A percentile compares a stretch with the other conserved stretches of the same genome.
Evolutionary conservation across 1,140 invertebrate genomes (phyloP).

Genomic region (Vanessa atalanta): DNA sequence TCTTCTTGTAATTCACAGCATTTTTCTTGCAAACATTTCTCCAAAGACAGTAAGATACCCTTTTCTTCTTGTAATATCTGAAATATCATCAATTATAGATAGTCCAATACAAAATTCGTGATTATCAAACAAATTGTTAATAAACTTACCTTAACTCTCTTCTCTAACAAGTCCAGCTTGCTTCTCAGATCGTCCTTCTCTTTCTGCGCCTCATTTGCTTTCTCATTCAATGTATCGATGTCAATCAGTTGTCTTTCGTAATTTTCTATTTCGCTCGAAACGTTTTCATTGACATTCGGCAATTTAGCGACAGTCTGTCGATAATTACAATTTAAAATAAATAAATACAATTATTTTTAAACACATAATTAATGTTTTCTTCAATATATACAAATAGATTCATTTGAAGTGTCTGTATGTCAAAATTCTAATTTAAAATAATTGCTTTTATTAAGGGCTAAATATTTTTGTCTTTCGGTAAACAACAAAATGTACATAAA

Average conservation of each 20-base stretch:
- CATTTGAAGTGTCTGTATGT: too few relatives aligned
- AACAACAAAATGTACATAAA: too few relatives aligned
- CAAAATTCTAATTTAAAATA: too few relatives aligned
- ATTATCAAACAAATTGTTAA: background rate
- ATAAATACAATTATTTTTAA: background rate
- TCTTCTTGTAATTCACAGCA: slow-evolving; percentile 85
- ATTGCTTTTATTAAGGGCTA: too few relatives aligned
- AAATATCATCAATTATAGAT: slow-evolving; percentile 38
- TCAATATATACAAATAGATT: too few relatives aligned
- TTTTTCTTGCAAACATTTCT: slow-evolving; percentile 88
- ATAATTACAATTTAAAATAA: too few relatives aligned
- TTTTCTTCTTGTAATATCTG: slow-evolving; percentile 91
- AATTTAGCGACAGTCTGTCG: slow-evolving; percentile 67
- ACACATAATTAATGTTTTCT: too few relatives aligned
- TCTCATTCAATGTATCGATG: slow-evolving; percentile 83
- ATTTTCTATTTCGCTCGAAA: slow-evolving; percentile 84
- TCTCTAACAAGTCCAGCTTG: slow-evolving; percentile 85
- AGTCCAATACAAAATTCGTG: background rate
- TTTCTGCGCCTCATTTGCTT: slow-evolving; percentile 81
- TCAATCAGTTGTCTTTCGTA: slow-evolving; percentile 88
- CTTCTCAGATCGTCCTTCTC: slow-evolving; percentile 82
- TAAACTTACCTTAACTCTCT: slow-evolving; percentile 84
- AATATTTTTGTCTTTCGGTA: too few relatives aligned
- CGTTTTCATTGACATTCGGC: slow-evolving; percentile 73
- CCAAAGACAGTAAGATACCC: slow-evolving; percentile 86